phyloP scores from a whole-genome alignment of 2,888 invertebrate genomes.

The Polymixis flavicincta region DNA sequence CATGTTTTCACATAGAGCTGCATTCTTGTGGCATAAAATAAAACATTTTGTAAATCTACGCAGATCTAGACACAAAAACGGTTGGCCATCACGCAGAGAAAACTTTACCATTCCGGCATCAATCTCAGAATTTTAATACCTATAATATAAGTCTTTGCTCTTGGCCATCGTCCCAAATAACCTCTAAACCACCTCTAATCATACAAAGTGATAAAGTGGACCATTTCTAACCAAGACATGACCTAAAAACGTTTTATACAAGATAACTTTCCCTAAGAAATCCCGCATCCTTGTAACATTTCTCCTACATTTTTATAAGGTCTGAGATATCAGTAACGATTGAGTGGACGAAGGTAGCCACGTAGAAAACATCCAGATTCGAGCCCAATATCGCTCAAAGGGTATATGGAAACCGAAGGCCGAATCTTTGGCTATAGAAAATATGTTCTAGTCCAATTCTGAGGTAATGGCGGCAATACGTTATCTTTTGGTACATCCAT shows the following conservation, averaged over 20 bases:
- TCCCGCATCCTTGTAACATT: constrained; percentile 51
- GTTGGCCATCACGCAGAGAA: too few relatives aligned
- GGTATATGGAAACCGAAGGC: constrained; percentile 55
- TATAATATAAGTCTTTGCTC: not conserved
- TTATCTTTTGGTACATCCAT: constrained; percentile 30
- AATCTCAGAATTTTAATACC: not conserved
- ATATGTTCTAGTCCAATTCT: constrained; percentile 36
- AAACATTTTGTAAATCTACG: not conserved
- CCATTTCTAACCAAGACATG: constrained; percentile 38
- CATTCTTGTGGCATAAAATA: not conserved
- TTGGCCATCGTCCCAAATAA: constrained; percentile 1
- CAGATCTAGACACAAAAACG: not conserved
- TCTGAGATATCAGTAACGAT: constrained; percentile 57
- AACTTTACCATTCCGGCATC: not conserved
- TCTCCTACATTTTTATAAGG: constrained; percentile 54
- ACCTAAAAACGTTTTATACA: constrained; percentile 52
- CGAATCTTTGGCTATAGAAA: constrained; percentile 36
- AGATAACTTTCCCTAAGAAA: constrained; percentile 45
- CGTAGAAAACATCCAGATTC: constrained; percentile 66
- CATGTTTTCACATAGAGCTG: not conserved
- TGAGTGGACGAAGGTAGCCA: constrained; percentile 59
- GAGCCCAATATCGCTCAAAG: constrained; percentile 49
- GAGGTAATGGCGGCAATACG: constrained; percentile 27
- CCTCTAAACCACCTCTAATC: constrained; percentile 23
- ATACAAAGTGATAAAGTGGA: constrained; percentile 46